These are phyloP conservation scores for Upupa epops DNA, from an alignment of 2,113 vertebrate genomes.

Conservation along the genomic window DNA sequence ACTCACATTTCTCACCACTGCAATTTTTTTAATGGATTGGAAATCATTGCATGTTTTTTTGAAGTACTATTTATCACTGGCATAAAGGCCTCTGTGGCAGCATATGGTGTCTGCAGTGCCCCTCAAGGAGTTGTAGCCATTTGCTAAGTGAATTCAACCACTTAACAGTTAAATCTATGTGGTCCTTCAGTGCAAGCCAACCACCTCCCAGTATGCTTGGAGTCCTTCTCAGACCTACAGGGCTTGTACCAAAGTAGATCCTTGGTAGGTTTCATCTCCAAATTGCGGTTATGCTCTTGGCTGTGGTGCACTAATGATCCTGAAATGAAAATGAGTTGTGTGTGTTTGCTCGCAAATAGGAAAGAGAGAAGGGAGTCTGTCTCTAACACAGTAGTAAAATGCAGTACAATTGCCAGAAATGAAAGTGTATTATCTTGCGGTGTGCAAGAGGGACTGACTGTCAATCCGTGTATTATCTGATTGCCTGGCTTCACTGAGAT, in stretches of 20 bases:
- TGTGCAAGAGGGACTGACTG: background rate
- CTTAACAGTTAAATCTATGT: fast-evolving
- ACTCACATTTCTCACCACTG: background rate
- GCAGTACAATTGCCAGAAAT: background rate
- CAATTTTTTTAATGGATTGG: background rate
- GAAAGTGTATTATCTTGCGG: background rate
- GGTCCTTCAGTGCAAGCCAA: background rate
- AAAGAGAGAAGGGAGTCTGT: background rate
- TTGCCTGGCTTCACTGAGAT: background rate
- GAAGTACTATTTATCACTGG: background rate
- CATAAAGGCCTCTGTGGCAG: background rate
- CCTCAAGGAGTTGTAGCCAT: background rate
- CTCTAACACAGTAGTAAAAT: background rate
- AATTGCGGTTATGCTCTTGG: background rate
- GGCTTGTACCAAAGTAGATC: background rate
- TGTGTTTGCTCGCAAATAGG: background rate
- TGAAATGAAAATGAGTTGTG: background rate
- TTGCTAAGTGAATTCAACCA: background rate
- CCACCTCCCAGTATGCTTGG: background rate
- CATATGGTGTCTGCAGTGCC: background rate
- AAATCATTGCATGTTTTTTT: background rate
- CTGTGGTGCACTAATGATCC: background rate
- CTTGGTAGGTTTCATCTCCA: background rate
- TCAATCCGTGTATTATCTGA: background rate
- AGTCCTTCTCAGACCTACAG: background rate